Base-by-base conservation (phyloP, 35 echinoderm and acorn worm species). In the Heliocidaris erythrogramma region DNA sequence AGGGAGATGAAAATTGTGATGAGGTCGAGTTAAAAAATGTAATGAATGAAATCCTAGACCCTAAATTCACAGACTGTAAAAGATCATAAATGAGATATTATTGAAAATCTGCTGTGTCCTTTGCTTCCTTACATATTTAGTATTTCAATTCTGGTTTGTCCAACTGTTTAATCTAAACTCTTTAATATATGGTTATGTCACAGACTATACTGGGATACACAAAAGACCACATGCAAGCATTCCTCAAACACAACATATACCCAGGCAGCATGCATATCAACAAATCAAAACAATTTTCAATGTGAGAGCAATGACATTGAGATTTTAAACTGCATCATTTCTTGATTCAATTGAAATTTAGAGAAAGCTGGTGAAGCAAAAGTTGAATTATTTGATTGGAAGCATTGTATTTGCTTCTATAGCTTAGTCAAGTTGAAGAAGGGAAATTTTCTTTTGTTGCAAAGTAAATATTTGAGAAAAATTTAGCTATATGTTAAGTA, bases 201-300 rank as follows among this genome's bases (percentile, higher is more conserved):
- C 65, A 78, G 18, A 27, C 18, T 78, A 78, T 6, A 78, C 4
- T 27, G 65, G 65, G 65, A n/a, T 27, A 27, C 18, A 78, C 18
- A 78, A 27, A 78, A 18, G 27, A 78, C 65, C 65, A 78, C 65
- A 78, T 78, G 65, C 65, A 78, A 24, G 65, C 65, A 78, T 78
- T 78, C 65, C 21, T n/a, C 35, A 42, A 42, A 42, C 65, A 78
- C 65, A 78, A 78, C 65, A 78, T 18, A 78, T 78, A 78, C 65
- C 65, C 65, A 78, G 65, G 65, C 65, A 21, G 65, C 65, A 78
- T 78, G 65, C 65, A 78, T 78, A 78, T 78, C 65, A 78, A 78
- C 21, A 78, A 78, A n/a, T 78, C 65, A 21, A 78, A 78, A 78
- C 65, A 78, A 78, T 78, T n/a, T 5, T n/a, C 65, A 78, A 24